Evolutionary conservation across 2,888 invertebrate genomes (phyloP).

Genomic region (Poecilus cupreus): DNA sequence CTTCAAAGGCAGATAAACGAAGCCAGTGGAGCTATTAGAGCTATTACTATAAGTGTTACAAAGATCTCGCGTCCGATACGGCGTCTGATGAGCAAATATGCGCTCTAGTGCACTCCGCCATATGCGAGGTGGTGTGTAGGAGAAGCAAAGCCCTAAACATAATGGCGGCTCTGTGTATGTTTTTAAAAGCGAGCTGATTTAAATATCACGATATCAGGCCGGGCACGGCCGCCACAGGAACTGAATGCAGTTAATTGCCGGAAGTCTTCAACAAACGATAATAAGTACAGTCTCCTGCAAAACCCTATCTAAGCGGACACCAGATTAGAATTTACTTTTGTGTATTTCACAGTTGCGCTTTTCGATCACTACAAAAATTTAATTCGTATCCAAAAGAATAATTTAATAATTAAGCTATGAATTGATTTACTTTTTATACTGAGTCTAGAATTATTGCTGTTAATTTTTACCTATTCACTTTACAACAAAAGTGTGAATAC

Average conservation of each 20-base stretch:
- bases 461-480: too few species aligned
- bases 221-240: constrained; percentile 45
- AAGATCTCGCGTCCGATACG: constrained; percentile 10
- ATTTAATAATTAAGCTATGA: too few species aligned
- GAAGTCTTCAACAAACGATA: constrained; percentile 46
- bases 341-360: too few species aligned
- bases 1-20: neutral
- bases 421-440: too few species aligned
- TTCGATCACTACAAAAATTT: too few species aligned
- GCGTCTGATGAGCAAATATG: neutral
- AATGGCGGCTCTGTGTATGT: constrained; percentile 33
- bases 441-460: too few species aligned
- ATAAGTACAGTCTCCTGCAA: constrained; percentile 26
- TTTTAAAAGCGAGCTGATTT: constrained; percentile 41
- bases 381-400: too few species aligned
- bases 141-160: constrained; percentile 5
- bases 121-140: neutral
- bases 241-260: constrained; percentile 49
- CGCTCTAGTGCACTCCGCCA: neutral
- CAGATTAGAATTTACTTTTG: too few species aligned
- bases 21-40: constrained; percentile 30
- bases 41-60: constrained; percentile 37
- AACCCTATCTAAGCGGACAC: neutral
- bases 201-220: constrained; percentile 51
- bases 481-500: too few species aligned